A percentile compares a stretch with the other conserved stretches of the same genome.
These are phyloP conservation scores for Pangasius mekongensis DNA, from an alignment of 2,797 vertebrate genomes.

Conservation along the genomic window DNA sequence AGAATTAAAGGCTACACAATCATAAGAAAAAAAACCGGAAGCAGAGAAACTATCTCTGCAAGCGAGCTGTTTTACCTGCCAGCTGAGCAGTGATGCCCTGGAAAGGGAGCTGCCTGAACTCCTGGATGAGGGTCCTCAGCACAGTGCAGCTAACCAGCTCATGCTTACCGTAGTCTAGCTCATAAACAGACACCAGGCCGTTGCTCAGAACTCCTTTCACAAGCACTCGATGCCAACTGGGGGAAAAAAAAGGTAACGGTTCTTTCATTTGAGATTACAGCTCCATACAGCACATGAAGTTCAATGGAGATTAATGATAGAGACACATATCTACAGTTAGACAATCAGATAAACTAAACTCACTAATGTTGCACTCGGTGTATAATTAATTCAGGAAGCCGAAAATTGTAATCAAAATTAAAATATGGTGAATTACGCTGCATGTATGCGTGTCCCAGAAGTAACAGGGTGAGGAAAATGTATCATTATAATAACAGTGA, in stretches of 20 bases:
- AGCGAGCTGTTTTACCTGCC: constrained; percentile 77
- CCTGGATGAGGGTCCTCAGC: constrained; percentile 81
- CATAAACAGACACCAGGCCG: constrained; percentile 87
- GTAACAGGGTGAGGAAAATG: background rate
- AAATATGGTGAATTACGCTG: background rate
- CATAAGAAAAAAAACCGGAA: background rate
- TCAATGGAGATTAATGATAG: background rate
- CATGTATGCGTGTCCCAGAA: background rate
- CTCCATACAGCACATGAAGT: background rate
- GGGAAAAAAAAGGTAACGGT: background rate
- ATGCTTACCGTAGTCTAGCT: constrained; percentile 92
- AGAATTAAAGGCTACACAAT: background rate
- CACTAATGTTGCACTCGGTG: background rate
- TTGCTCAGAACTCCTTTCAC: constrained; percentile 89
- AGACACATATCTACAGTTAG: background rate
- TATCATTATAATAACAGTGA: background rate
- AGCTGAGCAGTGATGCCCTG: constrained; percentile 91
- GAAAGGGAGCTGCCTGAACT: constrained; percentile 89
- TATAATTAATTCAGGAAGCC: background rate
- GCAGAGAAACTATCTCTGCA: background rate
- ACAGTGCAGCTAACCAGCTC: constrained; percentile 84
- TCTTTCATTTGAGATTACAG: background rate
- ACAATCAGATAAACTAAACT: background rate
- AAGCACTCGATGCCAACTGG: constrained; percentile 90
- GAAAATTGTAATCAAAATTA: background rate